phyloP scores from a whole-genome alignment of 2,888 invertebrate genomes.

The Phlogophora meticulosa region DNA sequence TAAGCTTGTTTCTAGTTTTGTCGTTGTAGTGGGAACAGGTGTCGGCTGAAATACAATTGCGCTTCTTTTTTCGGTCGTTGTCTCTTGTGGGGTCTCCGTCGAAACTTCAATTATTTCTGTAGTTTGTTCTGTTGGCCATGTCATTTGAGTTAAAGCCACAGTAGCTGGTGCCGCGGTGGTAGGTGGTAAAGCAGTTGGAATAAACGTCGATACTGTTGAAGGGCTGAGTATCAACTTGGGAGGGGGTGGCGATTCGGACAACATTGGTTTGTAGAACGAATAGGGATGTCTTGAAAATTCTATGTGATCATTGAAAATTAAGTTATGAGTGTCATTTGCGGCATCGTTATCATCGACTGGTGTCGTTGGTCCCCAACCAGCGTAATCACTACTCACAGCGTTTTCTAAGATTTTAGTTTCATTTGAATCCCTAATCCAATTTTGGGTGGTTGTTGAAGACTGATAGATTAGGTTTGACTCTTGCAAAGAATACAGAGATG shows the following conservation, averaged over 20 bases:
- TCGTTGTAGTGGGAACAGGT: constrained; percentile 61
- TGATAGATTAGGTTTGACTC: constrained; percentile 93
- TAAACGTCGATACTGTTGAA: constrained; percentile 73
- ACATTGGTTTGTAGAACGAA: constrained; percentile 83
- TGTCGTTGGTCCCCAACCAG: constrained; percentile 89
- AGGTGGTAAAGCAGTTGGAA: constrained; percentile 81
- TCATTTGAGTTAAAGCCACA: constrained; percentile 61
- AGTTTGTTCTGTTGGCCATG: constrained; percentile 72
- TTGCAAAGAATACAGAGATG: constrained; percentile 90
- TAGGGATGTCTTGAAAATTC: constrained; percentile 78
- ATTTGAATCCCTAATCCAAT: constrained; percentile 83
- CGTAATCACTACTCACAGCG: constrained; percentile 86
- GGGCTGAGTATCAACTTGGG: constrained; percentile 75
- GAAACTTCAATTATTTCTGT: constrained; percentile 69
- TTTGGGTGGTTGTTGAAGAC: constrained; percentile 90
- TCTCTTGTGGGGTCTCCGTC: constrained; percentile 74
- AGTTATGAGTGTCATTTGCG: constrained; percentile 83
- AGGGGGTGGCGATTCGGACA: constrained; percentile 82
- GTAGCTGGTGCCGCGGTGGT: constrained; percentile 65
- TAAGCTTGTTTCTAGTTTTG: constrained; percentile 73
- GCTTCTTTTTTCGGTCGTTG: constrained; percentile 73
- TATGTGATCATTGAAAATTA: constrained; percentile 80
- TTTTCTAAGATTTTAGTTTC: constrained; percentile 78
- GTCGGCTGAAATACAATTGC: constrained; percentile 70
- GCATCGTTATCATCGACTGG: constrained; percentile 78